A percentile compares a stretch with the other conserved stretches of the same genome.
Conservation (phyloP, 2,113 vertebrate genomes). For the Lichenostomus cassidix region DNA sequence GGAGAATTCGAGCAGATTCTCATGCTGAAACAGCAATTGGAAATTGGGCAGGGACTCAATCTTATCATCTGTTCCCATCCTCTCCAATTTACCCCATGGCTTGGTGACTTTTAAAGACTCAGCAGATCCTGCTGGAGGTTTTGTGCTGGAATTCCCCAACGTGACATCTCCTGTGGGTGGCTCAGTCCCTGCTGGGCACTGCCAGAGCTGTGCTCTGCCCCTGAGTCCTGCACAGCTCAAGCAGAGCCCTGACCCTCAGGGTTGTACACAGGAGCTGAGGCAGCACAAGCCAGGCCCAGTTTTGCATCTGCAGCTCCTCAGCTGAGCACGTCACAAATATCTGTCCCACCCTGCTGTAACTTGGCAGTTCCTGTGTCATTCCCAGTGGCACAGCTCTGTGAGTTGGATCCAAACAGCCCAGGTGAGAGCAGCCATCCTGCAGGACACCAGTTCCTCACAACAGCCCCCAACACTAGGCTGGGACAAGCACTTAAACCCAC, state of each 20-base stretch:
- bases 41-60: not conserved
- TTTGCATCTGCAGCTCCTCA: not conserved
- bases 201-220: not conserved
- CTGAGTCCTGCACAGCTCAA: not conserved
- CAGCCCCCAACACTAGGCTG: fast-evolving
- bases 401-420: not conserved
- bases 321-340: fast-evolving
- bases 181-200: not conserved
- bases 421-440: not conserved
- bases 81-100: not conserved
- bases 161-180: not conserved
- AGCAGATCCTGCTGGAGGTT: not conserved
- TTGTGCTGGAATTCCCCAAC: not conserved
- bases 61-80: not conserved
- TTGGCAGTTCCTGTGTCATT: fast-evolving
- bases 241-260: not conserved
- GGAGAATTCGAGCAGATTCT: slow-evolving; percentile 26
- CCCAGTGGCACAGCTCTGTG: no score
- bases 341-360: not conserved
- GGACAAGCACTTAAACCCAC: not conserved
- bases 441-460: not conserved
- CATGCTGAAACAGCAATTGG: not conserved
- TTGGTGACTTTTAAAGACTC: not conserved
- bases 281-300: not conserved
- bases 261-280: not conserved